Conservation (phyloP, 1,140 invertebrate species). For the Drosophila lacteicornis region DNA sequence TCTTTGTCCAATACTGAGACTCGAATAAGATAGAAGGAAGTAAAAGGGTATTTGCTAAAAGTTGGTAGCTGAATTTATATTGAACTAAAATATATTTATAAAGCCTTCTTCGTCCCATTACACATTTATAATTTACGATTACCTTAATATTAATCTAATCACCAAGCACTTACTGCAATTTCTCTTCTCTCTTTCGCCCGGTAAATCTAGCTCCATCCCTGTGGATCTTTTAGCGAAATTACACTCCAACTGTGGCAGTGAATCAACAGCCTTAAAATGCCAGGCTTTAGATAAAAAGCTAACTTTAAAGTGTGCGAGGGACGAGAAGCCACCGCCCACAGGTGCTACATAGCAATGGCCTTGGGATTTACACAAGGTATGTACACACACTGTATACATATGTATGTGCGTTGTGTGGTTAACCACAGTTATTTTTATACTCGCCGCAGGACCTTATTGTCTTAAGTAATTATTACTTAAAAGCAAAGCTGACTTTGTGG, state of each 20-base stretch:
- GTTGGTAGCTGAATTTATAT: background rate
- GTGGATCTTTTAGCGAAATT: slow-evolving; percentile 47
- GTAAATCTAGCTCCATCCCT: background rate
- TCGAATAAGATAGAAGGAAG: background rate
- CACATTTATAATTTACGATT: slow-evolving; percentile 6
- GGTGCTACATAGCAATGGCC: slow-evolving; percentile 20
- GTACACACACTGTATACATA: background rate
- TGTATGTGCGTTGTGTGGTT: slow-evolving; percentile 34
- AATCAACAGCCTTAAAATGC: slow-evolving; percentile 43
- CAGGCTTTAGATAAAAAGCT: slow-evolving; percentile 20
- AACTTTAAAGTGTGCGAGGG: slow-evolving; percentile 28
- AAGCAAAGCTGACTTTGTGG: background rate
- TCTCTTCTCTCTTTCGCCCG: background rate
- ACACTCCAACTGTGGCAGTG: slow-evolving; percentile 20
- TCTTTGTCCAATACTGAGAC: background rate
- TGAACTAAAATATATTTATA: background rate
- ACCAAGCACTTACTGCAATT: slow-evolving; percentile 48
- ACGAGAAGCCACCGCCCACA: slow-evolving; percentile 9
- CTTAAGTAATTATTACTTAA: slow-evolving; percentile 8
- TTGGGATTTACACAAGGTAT: slow-evolving; percentile 17
- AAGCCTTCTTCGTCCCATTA: background rate
- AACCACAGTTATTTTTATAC: slow-evolving; percentile 41
- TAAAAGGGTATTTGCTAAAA: background rate
- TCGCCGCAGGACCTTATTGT: slow-evolving; percentile 5
- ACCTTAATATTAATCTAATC: slow-evolving; percentile 62